A percentile compares a stretch with the other conserved stretches of the same genome.
Evolutionary conservation across 2,888 invertebrate genomes (phyloP).

Genomic region (Brenthis ino): DNA sequence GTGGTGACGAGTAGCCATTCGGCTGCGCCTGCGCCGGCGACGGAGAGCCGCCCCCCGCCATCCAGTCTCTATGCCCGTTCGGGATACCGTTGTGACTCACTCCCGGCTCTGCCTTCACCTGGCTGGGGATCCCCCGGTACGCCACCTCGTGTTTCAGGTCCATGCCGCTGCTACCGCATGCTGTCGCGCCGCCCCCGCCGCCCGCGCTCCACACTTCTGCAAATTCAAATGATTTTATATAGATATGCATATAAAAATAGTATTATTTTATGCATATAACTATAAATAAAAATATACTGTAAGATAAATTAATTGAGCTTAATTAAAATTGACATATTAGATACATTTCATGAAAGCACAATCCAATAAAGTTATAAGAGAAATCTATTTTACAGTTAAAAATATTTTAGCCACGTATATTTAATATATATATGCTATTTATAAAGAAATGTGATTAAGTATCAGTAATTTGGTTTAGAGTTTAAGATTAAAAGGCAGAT

Average conservation of each 20-base stretch:
- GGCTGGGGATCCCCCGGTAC: conserved; percentile 78
- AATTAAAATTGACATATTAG: too few species aligned
- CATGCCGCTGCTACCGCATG: conserved; percentile 83
- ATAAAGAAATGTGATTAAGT: neutral
- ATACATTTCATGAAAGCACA: too few species aligned
- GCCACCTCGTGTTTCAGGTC: conserved; percentile 86
- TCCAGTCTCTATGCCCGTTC: conserved; percentile 79
- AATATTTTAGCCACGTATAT: neutral
- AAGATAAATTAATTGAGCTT: too few species aligned
- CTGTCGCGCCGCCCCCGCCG: conserved; percentile 77
- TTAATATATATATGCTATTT: neutral
- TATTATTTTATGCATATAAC: too few species aligned
- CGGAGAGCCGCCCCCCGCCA: conserved; percentile 82
- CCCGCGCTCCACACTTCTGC: conserved; percentile 81
- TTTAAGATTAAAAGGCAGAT: conserved; percentile 16
- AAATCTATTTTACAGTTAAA: too few species aligned
- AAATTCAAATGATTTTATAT: conserved; percentile 25
- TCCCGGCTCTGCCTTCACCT: conserved; percentile 77
- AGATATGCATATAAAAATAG: too few species aligned
- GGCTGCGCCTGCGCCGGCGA: conserved; percentile 84
- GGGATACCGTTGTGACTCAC: conserved; percentile 79
- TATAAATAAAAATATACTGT: too few species aligned
- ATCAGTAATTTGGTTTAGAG: conserved; percentile 15
- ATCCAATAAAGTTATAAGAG: too few species aligned
- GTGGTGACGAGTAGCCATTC: conserved; percentile 92